Conservation (phyloP, 1,140 invertebrate species). For the Drosophila mayri region DNA sequence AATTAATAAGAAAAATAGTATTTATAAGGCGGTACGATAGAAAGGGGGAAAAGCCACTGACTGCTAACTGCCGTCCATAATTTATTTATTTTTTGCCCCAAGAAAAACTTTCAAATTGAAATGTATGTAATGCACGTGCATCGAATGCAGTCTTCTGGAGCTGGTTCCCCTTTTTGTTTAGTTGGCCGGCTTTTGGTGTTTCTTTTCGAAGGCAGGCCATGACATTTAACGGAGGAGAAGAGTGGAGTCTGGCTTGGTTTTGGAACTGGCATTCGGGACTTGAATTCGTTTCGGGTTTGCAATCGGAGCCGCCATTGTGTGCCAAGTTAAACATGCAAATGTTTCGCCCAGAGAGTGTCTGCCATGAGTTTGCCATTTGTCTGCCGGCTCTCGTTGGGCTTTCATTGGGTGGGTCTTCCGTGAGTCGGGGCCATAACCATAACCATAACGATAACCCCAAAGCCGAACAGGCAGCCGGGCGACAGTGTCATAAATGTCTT, state of each 20-base stretch:
- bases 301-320: slow-evolving; percentile 57
- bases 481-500: slow-evolving; percentile 70
- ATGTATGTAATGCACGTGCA: slow-evolving; percentile 54
- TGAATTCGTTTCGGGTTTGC: slow-evolving; percentile 41
- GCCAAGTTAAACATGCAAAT: slow-evolving; percentile 70
- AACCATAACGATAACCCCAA: slow-evolving; percentile 38
- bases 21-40: slow-evolving; percentile 5
- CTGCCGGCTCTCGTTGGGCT: slow-evolving; percentile 18
- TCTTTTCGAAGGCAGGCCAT: slow-evolving; percentile 48
- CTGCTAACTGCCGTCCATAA: slow-evolving; percentile 32
- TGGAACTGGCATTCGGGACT: slow-evolving; percentile 3
- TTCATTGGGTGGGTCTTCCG: slow-evolving; percentile 60
- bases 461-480: slow-evolving; percentile 9
- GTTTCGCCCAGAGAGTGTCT: slow-evolving; percentile 46
- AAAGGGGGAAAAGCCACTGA: slow-evolving; percentile 16
- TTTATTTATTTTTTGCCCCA: slow-evolving; percentile 33
- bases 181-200: slow-evolving; percentile 20
- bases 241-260: slow-evolving; percentile 11
- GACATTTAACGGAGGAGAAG: slow-evolving; percentile 59
- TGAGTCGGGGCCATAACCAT: slow-evolving; percentile 65
- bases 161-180: slow-evolving; percentile 23
- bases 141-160: slow-evolving; percentile 40
- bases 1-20: slow-evolving; percentile 63
- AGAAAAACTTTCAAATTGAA: slow-evolving; percentile 63
- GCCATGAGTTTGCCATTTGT: slow-evolving; percentile 17